Evolutionary conservation across 23 tunicate genomes (phyloP), one percentile per base, ranked within the genome.

Genomic region (Corella eumyota): DNA sequence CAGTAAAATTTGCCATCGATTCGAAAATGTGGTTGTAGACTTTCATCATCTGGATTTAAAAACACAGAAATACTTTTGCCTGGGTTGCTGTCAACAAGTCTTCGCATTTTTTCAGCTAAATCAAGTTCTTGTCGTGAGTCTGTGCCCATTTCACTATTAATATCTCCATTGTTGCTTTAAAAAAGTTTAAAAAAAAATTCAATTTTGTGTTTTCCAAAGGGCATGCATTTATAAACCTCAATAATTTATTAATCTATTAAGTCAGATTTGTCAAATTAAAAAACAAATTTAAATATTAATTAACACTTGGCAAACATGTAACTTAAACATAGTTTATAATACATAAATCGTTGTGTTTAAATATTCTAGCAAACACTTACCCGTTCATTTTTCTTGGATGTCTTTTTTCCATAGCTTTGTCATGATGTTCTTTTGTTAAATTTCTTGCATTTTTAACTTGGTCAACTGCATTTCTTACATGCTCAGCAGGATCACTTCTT

Each of bases 401-500:
- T 51, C 22, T 51, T 19, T 27, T 25, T 49, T 79, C 60, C 57
- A 70, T 63, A 47, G 70, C 77, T 28, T 64, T 49, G 15, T 72
- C 81, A 36, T 68, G 65, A 36, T 78, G 65, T 34, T 72, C 67
- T 35, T 88, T 67, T 9, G 96, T 88, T 47, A 68, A 36, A 5
- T 50, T 63, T 17, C 96, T 56, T 21, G 96, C 96, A 11, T 78
- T 78, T 52, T 88, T 76, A 35, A 93, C 95, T 36, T 93, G 99
- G 48, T 93, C 99, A 2, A 93, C 82, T 2, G 99, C 99, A 30
- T 93, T 93, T 19, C 75, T 67, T 6, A 93, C 86, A 56, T 93
- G 99, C 52, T 93, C 99, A 6, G 93, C 99, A 17, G 99, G 99
- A 51, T 93, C 99, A 44, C 95, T 84, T 3, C 99, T 83, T 1